A percentile compares a stretch with the other conserved stretches of the same genome.
These are phyloP conservation scores for Lepeophtheirus nordmannii DNA, from an alignment of 2,888 invertebrate species.

Conservation along the genomic window DNA sequence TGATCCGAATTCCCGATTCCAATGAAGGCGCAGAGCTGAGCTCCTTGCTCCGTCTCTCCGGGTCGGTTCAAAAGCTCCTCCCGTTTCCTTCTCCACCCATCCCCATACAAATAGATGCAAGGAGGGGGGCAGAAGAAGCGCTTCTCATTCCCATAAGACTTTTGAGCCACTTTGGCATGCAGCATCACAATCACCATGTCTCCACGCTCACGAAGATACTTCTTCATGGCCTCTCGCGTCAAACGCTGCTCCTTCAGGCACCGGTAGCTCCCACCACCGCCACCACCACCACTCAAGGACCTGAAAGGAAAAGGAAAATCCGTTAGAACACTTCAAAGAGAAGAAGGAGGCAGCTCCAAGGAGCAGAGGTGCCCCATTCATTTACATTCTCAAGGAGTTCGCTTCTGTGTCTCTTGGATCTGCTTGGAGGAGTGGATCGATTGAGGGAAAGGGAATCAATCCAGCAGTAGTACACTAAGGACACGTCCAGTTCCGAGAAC, in stretches of 20 bases:
- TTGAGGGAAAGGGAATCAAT: no score
- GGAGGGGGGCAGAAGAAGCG: slow-evolving; percentile 96
- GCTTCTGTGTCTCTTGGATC: no score
- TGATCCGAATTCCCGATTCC: slow-evolving; percentile 96
- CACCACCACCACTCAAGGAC: no score
- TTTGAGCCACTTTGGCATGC: slow-evolving; percentile 98
- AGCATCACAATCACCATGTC: slow-evolving; percentile 93
- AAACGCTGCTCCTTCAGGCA: slow-evolving; percentile 53
- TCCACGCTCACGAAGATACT: slow-evolving; percentile 79
- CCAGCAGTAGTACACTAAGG: no score
- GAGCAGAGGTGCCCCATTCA: no score
- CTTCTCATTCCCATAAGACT: slow-evolving; percentile 98
- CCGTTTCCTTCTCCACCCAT: slow-evolving; percentile 88
- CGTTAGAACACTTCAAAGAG: no score
- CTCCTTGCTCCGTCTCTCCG: slow-evolving; percentile 72
- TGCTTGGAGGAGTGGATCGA: no score
- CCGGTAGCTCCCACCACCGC: slow-evolving; percentile 30
- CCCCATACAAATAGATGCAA: slow-evolving; percentile 94
- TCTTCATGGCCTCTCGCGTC: slow-evolving; percentile 85
- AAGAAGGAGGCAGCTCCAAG: no score
- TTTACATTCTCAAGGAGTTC: no score
- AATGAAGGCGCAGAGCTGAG: slow-evolving; percentile 94
- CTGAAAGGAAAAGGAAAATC: no score
- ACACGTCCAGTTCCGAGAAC: no score
- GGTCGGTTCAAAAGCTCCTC: slow-evolving; percentile 72